phyloP scores from a whole-genome alignment of 2,888 invertebrate genomes.

The Ophion costatus region DNA sequence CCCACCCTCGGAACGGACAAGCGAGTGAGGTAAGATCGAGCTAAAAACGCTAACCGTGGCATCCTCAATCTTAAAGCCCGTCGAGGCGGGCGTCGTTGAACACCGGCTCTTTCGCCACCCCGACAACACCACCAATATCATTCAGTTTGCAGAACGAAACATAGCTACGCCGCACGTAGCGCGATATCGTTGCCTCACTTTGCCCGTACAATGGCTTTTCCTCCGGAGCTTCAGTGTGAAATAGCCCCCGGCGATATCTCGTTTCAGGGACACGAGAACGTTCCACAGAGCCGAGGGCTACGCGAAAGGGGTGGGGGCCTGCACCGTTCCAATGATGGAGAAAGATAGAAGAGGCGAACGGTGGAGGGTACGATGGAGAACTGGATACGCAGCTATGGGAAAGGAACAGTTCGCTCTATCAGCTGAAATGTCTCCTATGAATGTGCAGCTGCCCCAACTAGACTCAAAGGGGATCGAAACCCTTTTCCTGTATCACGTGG shows the following conservation, averaged over 20 bases:
- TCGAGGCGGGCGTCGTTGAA: slow-evolving; percentile 29
- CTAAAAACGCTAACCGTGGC: slow-evolving; percentile 28
- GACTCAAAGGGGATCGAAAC: not conserved
- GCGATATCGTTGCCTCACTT: slow-evolving; percentile 40
- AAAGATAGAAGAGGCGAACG: slow-evolving; percentile 10
- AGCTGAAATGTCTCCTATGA: not conserved
- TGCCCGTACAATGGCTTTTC: slow-evolving; percentile 70
- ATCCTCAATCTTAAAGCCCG: slow-evolving; percentile 34
- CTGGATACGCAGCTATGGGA: not conserved
- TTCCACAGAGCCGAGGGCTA: slow-evolving; percentile 9
- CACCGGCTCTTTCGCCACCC: slow-evolving; percentile 3
- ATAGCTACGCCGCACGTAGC: slow-evolving; percentile 2
- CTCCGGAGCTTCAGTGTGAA: slow-evolving; percentile 73
- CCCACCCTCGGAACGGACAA: slow-evolving; percentile 27
- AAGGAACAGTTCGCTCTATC: slow-evolving; percentile 33
- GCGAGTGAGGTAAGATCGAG: slow-evolving; percentile 28
- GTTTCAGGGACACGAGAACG: slow-evolving; percentile 68
- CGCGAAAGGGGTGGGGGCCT: not conserved
- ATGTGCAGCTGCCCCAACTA: not conserved
- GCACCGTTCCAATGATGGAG: slow-evolving; percentile 1
- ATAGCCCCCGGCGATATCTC: slow-evolving; percentile 76
- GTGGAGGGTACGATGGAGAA: slow-evolving; percentile 1
- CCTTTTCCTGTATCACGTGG: not conserved
- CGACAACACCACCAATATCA: slow-evolving; percentile 3
- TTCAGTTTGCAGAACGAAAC: slow-evolving; percentile 3